These are phyloP conservation scores for Liparis tanakae DNA, from an alignment of 2,797 vertebrate genomes.

Conservation along the genomic window DNA sequence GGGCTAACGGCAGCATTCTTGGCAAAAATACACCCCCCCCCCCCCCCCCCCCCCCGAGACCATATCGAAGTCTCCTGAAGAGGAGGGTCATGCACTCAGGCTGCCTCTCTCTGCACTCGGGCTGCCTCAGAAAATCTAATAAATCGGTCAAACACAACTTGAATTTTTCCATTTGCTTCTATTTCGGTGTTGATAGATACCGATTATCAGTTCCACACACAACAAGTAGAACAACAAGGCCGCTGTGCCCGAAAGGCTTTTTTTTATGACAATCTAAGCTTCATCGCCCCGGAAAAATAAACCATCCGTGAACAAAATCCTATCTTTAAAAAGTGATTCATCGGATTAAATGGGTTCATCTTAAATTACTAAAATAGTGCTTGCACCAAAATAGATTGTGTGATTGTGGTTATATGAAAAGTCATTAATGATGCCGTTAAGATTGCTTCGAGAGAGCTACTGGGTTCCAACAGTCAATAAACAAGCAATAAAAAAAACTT, in stretches of 20 bases:
- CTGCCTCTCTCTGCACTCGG: background rate
- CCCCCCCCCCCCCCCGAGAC: background rate
- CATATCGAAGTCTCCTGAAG: background rate
- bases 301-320: background rate
- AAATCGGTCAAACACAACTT: background rate
- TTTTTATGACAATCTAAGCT: background rate
- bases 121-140: background rate
- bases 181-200: background rate
- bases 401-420: background rate
- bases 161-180: background rate
- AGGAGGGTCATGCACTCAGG: too few relatives aligned
- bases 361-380: background rate
- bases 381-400: background rate
- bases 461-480: too few relatives aligned
- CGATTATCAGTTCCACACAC: background rate
- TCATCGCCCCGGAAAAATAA: background rate
- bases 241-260: background rate
- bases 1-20: background rate
- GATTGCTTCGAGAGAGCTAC: too few relatives aligned
- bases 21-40: background rate
- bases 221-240: background rate
- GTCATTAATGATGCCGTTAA: too few relatives aligned
- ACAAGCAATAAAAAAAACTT: too few relatives aligned
- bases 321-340: background rate
- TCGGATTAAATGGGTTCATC: background rate